Percentiles rank a stretch among this genome's conserved stretches.
Evolutionary conservation across 2,888 invertebrate genomes (phyloP).

Genomic region (Drosophila mimetica): DNA sequence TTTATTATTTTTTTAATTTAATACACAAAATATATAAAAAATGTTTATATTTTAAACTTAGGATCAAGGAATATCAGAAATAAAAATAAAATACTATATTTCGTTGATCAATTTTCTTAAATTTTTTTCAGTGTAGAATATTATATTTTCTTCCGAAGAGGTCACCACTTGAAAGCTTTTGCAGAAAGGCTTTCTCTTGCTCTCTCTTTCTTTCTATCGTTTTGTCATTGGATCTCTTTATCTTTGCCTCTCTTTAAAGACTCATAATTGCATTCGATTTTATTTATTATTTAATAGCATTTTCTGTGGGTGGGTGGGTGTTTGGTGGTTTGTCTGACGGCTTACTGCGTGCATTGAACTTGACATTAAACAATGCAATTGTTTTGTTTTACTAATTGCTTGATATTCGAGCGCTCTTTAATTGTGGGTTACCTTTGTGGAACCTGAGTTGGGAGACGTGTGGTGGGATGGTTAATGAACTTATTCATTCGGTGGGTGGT

Average conservation of each 20-base stretch:
- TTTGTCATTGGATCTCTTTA: neutral
- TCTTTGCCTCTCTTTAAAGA: slow-evolving; percentile 1
- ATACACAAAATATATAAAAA: no score
- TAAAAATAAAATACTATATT: no score
- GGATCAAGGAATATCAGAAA: no score
- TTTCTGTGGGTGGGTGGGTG: slow-evolving; percentile 42
- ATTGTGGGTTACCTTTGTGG: slow-evolving; percentile 71
- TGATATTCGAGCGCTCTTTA: slow-evolving; percentile 63
- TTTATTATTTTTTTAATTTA: no score
- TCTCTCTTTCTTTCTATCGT: slow-evolving; percentile 1
- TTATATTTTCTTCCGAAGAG: slow-evolving; percentile 11
- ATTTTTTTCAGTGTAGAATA: slow-evolving; percentile 8
- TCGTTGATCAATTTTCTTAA: neutral
- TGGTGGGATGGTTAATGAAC: slow-evolving; percentile 45
- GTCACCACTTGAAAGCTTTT: slow-evolving; percentile 32
- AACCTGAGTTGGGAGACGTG: slow-evolving; percentile 25
- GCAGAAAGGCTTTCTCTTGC: slow-evolving; percentile 53
- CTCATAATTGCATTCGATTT: slow-evolving; percentile 46
- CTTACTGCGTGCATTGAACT: slow-evolving; percentile 72
- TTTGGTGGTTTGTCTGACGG: slow-evolving; percentile 39
- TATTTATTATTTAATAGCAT: slow-evolving; percentile 70
- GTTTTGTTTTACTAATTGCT: slow-evolving; percentile 73
- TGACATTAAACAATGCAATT: slow-evolving; percentile 71
- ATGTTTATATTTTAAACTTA: no score
- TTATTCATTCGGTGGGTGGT: slow-evolving; percentile 8